Evolutionary conservation across 2,888 invertebrate species (phyloP).

Genomic region (Acrobasis consociella): DNA sequence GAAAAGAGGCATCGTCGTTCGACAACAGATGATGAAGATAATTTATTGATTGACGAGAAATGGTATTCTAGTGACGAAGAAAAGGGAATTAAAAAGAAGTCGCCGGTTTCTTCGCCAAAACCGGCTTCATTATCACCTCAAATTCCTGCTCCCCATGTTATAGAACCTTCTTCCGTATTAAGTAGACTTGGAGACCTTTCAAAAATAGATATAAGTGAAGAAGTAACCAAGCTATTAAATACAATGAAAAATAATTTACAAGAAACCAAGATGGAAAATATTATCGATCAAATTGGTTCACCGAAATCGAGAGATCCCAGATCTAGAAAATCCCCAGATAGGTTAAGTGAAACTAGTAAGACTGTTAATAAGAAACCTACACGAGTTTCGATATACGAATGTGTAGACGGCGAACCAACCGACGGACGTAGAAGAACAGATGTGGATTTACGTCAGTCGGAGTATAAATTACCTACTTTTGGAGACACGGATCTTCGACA

Average conservation of each 20-base stretch:
- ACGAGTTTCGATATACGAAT: slow-evolving; percentile 83
- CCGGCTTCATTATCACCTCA: slow-evolving; percentile 54
- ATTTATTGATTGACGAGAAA: slow-evolving; percentile 83
- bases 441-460: slow-evolving; percentile 78
- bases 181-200: slow-evolving; percentile 87
- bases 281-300: slow-evolving; percentile 47
- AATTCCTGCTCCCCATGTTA: slow-evolving; percentile 73
- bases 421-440: slow-evolving; percentile 74
- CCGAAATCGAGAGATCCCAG: slow-evolving; percentile 69
- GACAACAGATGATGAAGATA: slow-evolving; percentile 83
- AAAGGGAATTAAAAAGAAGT: slow-evolving; percentile 74
- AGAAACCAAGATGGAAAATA: slow-evolving; percentile 54
- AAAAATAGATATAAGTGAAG: slow-evolving; percentile 88
- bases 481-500: slow-evolving; percentile 86
- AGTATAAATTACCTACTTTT: slow-evolving; percentile 80
- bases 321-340: slow-evolving; percentile 67
- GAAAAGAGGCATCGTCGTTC: slow-evolving; percentile 74
- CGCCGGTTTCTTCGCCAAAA: slow-evolving; percentile 64
- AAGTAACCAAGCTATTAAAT: slow-evolving; percentile 86
- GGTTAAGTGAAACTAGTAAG: slow-evolving; percentile 50
- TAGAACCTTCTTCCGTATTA: slow-evolving; percentile 78
- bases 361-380: slow-evolving; percentile 53
- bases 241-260: slow-evolving; percentile 82
- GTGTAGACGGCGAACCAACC: slow-evolving; percentile 80
- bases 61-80: slow-evolving; percentile 93